Base-by-base conservation (phyloP, 2,888 invertebrate genomes). In the Drosophila birchii region DNA sequence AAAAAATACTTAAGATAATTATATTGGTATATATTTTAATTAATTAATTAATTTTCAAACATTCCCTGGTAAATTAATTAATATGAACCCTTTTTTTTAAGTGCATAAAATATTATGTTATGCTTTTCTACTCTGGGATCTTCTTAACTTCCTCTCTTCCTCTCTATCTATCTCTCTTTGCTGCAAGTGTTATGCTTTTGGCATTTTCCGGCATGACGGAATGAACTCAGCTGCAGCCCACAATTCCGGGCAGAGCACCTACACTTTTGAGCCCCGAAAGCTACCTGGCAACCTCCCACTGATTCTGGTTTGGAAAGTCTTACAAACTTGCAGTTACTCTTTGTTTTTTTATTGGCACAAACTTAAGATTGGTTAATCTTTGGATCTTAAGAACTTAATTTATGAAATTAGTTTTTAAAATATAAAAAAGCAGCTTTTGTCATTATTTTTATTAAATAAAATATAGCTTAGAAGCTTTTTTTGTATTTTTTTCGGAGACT, bases 261-360 rank as follows among this genome's bases (percentile, higher is more conserved):
- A 87, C 84, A 86, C 78, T 77, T 77, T 84, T 79, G 76, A 16
- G 85, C 69, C 77, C 77, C 77, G 67, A 68, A 79, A 79, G 86
- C 86, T 76, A 86, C 84, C 73, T 81, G 78, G 72, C 76, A 72
- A 72, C 84, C 81, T 84, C 83, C 84, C 72, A 84, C 86, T 79
- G 75, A 62, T 68, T 58, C 18, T 20, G 18, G 14, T n/a, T 7
- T 9, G 11, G 0, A 6, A 23, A 29, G 26, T 47, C 1, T 23
- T 6, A 36, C 23, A 4, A 18, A 18, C 14, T 23, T 18, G 6
- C 4, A 12, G 9, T 12, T 47, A 34, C 67, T 7, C 67, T 67
- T 34, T 67, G 29, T 47, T 47, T 47, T 29, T n/a, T n/a, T 3
- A 47, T 47, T 12, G 1, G n/a, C n/a, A n/a, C n/a, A n/a, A n/a